These are phyloP conservation scores for Lasioglossum albipes DNA, from an alignment of 1,140 invertebrate species.

Conservation along the genomic window DNA sequence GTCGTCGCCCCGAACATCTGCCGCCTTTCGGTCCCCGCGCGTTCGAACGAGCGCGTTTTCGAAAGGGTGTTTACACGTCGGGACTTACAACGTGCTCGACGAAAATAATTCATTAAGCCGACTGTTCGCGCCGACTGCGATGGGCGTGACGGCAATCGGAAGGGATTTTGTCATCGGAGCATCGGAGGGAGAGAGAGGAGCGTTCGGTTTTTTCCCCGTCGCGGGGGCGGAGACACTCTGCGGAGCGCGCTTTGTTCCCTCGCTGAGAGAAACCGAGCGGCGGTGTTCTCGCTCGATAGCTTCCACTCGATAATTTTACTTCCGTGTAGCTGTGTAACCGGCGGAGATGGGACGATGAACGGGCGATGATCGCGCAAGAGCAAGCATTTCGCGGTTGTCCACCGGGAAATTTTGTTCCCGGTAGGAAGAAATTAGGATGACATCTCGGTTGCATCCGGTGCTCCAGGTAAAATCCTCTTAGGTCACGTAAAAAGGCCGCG, in stretches of 20 bases:
- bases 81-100: constrained; percentile 39
- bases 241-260: neutral
- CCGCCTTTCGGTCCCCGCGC: constrained; percentile 42
- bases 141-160: constrained; percentile 56
- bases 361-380: neutral
- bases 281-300: neutral
- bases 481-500: constrained; percentile 68
- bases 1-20: constrained; percentile 77
- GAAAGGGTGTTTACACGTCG: constrained; percentile 63
- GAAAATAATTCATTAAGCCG: constrained; percentile 63
- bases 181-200: neutral
- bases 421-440: constrained; percentile 74
- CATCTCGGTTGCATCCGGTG: constrained; percentile 67
- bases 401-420: constrained; percentile 23
- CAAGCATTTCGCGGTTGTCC: constrained; percentile 44
- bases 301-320: neutral
- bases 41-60: constrained; percentile 42
- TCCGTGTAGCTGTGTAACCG: neutral
- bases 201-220: neutral
- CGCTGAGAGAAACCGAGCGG: neutral
- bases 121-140: constrained; percentile 13
- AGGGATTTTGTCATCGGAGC: constrained; percentile 41
- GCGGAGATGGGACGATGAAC: no score
- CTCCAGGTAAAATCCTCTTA: constrained; percentile 75
- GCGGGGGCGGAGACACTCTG: constrained; percentile 7